Evolutionary conservation across 2,797 vertebrate genomes (phyloP), one percentile per base, ranked within the genome.

Genomic region (Tragelaphus eurycerus): DNA sequence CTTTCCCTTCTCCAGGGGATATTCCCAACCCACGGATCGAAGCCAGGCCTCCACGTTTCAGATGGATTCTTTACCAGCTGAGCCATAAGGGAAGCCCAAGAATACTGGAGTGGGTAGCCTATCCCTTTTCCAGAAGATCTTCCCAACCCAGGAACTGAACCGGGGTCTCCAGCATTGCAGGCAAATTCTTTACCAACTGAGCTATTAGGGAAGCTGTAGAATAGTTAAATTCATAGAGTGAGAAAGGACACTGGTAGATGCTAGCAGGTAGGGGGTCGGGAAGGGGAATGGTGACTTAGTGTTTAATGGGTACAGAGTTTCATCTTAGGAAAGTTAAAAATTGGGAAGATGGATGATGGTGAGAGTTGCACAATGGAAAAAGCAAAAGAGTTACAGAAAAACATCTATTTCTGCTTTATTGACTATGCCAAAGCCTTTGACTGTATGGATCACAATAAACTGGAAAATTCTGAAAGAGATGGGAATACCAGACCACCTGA

Each of bases 241-340:
- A 74, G 23, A 25, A 43, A 74, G 71, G 34, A 74, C 23, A 43
- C 3, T 43, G 11, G 38, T 43, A 74, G 38, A 43, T 7, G 38
- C 38, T 38, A 43, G 38, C 0, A 0, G 38, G 23, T 4, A 43
- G 23, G 12, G 0, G 3, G 38, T 74, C 2, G 23, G 71, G 38
- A 25, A 43, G 38, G 23, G 23, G 38, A 74, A 74, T 74, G 38
- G 71, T 25, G 12, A 74, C 38, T 43, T 27, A 74, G 38, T 43
- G 23, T 43, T 14, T 74, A 74, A 74, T 2, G 23, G 23, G 38
- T 25, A 43, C 38, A 43, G 38, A 43, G 38, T 74, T 43, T 74
- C 38, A 74, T 6, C 25, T 27, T 74, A 74, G 12, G 6, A 43
- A 74, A 74, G 38, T 74, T 14, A 74, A 46, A 43, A 43, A 43